These are phyloP conservation scores for Microplitis demolitor DNA, from an alignment of 1,140 invertebrate species.

Conservation along the genomic window DNA sequence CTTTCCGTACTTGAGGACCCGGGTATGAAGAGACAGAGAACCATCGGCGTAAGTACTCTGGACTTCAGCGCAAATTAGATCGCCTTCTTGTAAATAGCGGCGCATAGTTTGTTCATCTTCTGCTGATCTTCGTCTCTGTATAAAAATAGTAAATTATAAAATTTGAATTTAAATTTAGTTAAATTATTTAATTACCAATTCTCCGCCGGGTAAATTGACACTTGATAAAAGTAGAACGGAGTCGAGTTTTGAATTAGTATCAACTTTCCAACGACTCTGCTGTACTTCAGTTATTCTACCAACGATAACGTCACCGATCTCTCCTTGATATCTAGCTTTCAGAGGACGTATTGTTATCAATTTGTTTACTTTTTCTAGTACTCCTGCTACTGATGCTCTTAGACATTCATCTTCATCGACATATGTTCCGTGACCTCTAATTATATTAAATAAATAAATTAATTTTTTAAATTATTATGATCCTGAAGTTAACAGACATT, in stretches of 20 bases:
- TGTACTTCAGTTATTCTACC: constrained; percentile 91
- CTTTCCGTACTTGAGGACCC: constrained; percentile 97
- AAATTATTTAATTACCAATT: constrained; percentile 69
- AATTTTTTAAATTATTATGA: no score
- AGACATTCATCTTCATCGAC: constrained; percentile 77
- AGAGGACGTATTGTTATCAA: constrained; percentile 88
- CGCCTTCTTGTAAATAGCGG: constrained; percentile 92
- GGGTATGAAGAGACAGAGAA: constrained; percentile 89
- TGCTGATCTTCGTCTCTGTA: constrained; percentile 82
- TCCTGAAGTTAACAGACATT: no score
- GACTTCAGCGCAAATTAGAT: constrained; percentile 97
- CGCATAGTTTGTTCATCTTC: constrained; percentile 99
- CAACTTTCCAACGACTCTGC: constrained; percentile 94
- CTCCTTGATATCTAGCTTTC: constrained; percentile 89
- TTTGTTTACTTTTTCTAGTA: constrained; percentile 93
- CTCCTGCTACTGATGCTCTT: constrained; percentile 91
- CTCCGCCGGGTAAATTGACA: constrained; percentile 96
- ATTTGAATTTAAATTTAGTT: neutral
- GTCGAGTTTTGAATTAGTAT: constrained; percentile 90
- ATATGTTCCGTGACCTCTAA: constrained; percentile 96
- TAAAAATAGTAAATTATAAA: constrained; percentile 25
- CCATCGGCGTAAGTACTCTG: constrained; percentile 92
- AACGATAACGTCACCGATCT: constrained; percentile 96
- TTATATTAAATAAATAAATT: constrained; percentile 27
- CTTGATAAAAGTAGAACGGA: constrained; percentile 88